Evolutionary conservation across 2,888 invertebrate species (phyloP), one percentile per base, ranked within the genome.

Genomic region (Orchesella flavescens): DNA sequence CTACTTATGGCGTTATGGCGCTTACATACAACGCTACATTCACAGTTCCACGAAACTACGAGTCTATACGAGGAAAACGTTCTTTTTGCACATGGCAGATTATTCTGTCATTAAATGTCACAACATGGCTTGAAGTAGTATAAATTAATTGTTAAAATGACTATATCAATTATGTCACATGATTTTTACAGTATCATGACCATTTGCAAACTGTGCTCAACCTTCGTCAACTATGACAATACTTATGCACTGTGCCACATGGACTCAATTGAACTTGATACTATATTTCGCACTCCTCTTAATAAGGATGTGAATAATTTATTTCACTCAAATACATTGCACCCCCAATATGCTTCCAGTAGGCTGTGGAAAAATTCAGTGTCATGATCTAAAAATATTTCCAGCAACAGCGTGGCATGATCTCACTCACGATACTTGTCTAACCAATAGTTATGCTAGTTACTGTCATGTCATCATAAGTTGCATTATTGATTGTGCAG

Each of bases 101-200:
- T 89, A 77, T 57, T 77, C 69, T 69, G 77, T 77, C 77, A 57
- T 77, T 77, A 59, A 46, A 9, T 77, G 77, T 77, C 77, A 77
- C 57, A 77, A 77, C 77, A 77, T 44, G 57, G 44, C 55, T 1
- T 65, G 24, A 13, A 44, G 17, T 21, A 43, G 12, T 23, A 7
- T 71, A 17, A 53, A 53, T 53, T 53, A 53, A 53, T 53, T 53
- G 15, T 53, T 5, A 53, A 9, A 53, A 17, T n/a, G 53, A 15
- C 17, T 53, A 53, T 53, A 53, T n/a, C 53, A 15, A 53, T n/a
- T n/a, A 9, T 53, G n/a, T 53, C 53, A n/a, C 34, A 10, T 3
- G 53, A 53, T 17, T 53, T 15, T 3, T n/a, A 53, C n/a, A 9
- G 17, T 53, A 53, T n/a, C 10, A 53, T 9, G 7, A 34, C 7